Conservation (phyloP, 2,113 vertebrate species). For the Lophotis ruficrista region DNA sequence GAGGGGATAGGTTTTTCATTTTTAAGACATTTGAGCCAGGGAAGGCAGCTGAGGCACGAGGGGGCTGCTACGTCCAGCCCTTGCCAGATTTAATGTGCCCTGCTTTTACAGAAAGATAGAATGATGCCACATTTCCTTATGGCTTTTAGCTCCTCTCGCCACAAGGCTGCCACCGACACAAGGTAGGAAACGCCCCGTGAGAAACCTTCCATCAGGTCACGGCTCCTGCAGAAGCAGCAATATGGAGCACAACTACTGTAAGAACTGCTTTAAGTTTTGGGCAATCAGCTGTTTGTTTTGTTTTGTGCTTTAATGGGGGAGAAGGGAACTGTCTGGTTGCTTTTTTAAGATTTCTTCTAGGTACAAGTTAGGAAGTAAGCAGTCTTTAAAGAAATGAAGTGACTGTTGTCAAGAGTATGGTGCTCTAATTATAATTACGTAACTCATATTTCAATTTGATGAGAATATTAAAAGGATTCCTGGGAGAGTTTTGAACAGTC, state of each 20-base stretch:
- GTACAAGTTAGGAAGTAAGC: constrained; percentile 15
- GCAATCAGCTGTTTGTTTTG: background rate
- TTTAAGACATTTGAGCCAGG: background rate
- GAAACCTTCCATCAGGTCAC: background rate
- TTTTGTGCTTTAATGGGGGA: background rate
- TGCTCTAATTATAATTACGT: constrained; percentile 68
- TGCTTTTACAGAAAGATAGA: background rate
- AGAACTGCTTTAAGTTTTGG: background rate
- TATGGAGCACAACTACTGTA: background rate
- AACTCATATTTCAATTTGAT: constrained; percentile 70
- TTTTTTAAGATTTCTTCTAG: background rate
- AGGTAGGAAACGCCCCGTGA: rapidly evolving
- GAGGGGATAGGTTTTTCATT: background rate
- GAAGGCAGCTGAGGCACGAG: background rate
- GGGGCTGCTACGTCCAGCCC: background rate
- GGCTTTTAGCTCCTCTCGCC: background rate
- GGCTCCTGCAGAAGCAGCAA: background rate
- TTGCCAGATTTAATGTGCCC: background rate
- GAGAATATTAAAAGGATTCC: constrained; percentile 69
- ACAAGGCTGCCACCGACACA: background rate
- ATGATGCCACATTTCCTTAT: rapidly evolving
- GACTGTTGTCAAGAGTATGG: constrained; percentile 7
- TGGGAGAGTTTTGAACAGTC: constrained; percentile 45
- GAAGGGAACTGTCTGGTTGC: background rate
- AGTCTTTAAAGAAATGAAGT: background rate